Base-by-base conservation (phyloP, 2,797 vertebrate genomes). In the Clamator glandarius region DNA sequence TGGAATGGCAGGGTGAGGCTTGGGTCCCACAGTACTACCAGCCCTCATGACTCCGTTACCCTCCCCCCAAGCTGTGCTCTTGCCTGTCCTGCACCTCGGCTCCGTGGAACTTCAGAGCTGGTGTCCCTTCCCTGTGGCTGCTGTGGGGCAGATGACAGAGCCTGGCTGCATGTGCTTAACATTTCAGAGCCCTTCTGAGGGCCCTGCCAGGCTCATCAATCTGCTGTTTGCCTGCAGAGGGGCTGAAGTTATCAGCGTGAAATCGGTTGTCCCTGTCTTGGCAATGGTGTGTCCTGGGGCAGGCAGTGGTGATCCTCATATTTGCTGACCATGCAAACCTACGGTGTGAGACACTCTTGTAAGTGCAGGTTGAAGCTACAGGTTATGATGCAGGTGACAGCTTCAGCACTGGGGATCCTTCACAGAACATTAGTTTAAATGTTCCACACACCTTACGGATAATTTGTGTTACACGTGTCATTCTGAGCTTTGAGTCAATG, bases 401-500 rank as follows among this genome's bases (percentile, higher is more conserved):
- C n/a, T 28, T 20, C 5, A 12, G 63, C 52, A 3, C 63, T 0
- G 2, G 25, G 42, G 28, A 21, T 26, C 35, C 36, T 57, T 13
- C 14, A 0, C 25, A 14, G 39, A 14, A 5, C 1, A 0, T 2
- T 2, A 9, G 23, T 1, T 31, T 17, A 12, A 8, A 12, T 4
- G 12, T 76, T 50, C 61, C 12, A 0, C 16, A 1, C 54, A 5
- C 23, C 5, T 29, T 12, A 1, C n/a, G 19, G 73, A 11, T 50
- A 51, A 4, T 25, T 6, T 12, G 20, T 0, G 3, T 25, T 29
- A 20, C 21, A 3, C 1, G 14, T 4, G 5, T 67, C 31, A 2
- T 33, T 12, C 31, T 20, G 67, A 62, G 70, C 82, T 46, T 16
- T 5, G 24, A n/a, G 41, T 7, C 41, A 11, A 52, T n/a, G 58